phyloP scores from a whole-genome alignment of 2,113 vertebrate genomes.

The Poeciliopsis occidentalis region DNA sequence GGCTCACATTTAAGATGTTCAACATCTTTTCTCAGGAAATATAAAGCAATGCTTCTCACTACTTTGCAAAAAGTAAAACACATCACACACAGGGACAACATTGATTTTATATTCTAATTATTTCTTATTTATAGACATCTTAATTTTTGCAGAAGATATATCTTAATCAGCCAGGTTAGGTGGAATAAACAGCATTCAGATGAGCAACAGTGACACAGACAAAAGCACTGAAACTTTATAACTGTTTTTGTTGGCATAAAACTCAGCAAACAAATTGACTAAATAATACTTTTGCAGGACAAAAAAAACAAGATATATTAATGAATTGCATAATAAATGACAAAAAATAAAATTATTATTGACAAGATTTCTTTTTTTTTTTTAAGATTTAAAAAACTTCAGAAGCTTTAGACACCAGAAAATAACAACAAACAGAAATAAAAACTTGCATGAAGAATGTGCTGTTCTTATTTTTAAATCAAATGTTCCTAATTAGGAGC shows the following conservation, averaged over 20 bases:
- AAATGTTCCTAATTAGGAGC: background rate
- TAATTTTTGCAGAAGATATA: too few relatives aligned
- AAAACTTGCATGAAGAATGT: background rate
- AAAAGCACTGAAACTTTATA: background rate
- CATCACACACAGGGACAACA: background rate
- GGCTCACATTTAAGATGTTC: slow-evolving; percentile 21
- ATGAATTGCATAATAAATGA: background rate
- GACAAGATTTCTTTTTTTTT: background rate
- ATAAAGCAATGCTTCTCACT: slow-evolving; percentile 23
- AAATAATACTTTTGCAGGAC: background rate
- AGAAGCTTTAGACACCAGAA: too few relatives aligned
- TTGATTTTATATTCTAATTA: too few relatives aligned
- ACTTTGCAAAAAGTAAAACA: background rate
- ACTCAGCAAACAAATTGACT: too few relatives aligned
- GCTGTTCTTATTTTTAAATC: background rate
- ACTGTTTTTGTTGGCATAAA: background rate
- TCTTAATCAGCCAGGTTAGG: too few relatives aligned
- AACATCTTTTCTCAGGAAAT: slow-evolving; percentile 21
- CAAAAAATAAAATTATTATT: background rate
- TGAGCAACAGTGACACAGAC: background rate
- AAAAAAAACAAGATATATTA: background rate
- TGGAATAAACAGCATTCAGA: background rate
- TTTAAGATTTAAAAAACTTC: background rate
- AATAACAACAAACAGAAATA: too few relatives aligned
- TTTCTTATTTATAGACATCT: too few relatives aligned